Evolutionary conservation across 2,888 invertebrate species (phyloP).

Genomic region (Calephelis perditalis): DNA sequence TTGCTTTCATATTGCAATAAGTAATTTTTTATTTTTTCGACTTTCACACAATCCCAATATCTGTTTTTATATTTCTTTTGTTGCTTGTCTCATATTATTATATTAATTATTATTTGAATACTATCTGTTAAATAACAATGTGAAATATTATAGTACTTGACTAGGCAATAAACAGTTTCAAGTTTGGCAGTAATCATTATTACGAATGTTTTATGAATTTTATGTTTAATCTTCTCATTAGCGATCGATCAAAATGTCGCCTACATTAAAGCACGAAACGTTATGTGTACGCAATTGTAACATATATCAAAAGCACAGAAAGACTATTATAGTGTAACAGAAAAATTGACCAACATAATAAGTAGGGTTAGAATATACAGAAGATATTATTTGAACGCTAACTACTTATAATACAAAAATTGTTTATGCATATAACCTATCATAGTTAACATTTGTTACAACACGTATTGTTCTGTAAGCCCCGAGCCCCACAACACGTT

Average conservation of each 20-base stretch:
- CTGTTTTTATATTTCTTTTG: too few relatives aligned
- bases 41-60: too few relatives aligned
- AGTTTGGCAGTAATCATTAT: too few relatives aligned
- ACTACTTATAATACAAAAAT: constrained; percentile 69
- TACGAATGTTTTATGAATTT: too few relatives aligned
- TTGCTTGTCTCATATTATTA: too few relatives aligned
- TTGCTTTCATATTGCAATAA: too few relatives aligned
- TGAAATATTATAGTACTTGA: too few relatives aligned
- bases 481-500: background rate
- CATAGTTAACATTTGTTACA: constrained; percentile 39
- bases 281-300: constrained; percentile 7
- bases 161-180: too few relatives aligned
- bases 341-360: constrained; percentile 16
- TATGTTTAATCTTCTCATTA: too few relatives aligned
- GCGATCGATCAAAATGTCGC: background rate
- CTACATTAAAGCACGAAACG: constrained; percentile 3
- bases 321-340: background rate
- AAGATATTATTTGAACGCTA: constrained; percentile 53
- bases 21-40: too few relatives aligned
- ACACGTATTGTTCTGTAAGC: constrained; percentile 9
- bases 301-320: constrained; percentile 7
- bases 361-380: constrained; percentile 26
- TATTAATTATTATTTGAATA: too few relatives aligned
- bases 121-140: too few relatives aligned
- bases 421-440: constrained; percentile 65